Percentiles rank a stretch among this genome's conserved stretches.
Evolutionary conservation across 2,113 vertebrate genomes (phyloP).

Genomic region (human): DNA sequence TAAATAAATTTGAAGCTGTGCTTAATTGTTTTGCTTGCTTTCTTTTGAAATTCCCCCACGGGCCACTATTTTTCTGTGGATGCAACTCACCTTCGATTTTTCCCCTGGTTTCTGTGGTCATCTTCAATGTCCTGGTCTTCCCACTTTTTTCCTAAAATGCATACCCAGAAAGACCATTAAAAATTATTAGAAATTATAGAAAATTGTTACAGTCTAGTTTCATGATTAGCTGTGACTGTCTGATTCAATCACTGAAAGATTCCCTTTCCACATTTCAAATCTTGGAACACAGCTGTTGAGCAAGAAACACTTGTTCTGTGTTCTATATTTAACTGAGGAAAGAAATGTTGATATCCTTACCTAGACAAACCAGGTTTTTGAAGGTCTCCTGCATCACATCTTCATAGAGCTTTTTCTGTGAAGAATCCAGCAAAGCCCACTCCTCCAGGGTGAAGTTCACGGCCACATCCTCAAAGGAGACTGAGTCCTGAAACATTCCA

Average conservation of each 20-base stretch:
- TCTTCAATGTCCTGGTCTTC: not conserved
- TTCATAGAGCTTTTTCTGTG: not conserved
- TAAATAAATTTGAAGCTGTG: not conserved
- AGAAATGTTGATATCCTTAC: not conserved
- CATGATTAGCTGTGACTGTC: not conserved
- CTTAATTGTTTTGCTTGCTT: not conserved
- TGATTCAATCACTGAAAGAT: not conserved
- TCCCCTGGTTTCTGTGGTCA: not conserved
- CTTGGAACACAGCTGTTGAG: not conserved
- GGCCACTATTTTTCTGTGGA: not conserved
- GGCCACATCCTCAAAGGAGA: not conserved
- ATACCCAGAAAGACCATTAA: not conserved
- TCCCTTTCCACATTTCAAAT: not conserved
- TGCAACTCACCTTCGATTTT: not conserved
- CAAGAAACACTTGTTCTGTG: not conserved
- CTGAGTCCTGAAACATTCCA: not conserved
- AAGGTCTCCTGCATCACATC: not conserved
- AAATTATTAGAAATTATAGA: not conserved
- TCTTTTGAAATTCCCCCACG: not conserved
- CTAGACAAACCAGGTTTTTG: not conserved
- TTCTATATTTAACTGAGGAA: not conserved
- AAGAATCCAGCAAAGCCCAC: not conserved
- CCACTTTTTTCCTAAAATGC: not conserved
- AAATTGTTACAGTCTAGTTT: not conserved
- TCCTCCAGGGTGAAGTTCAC: not conserved